Evolutionary conservation across 1,140 invertebrate species (phyloP), one percentile per base, ranked within the genome.

Genomic region (Eupristina koningsbergeri): DNA sequence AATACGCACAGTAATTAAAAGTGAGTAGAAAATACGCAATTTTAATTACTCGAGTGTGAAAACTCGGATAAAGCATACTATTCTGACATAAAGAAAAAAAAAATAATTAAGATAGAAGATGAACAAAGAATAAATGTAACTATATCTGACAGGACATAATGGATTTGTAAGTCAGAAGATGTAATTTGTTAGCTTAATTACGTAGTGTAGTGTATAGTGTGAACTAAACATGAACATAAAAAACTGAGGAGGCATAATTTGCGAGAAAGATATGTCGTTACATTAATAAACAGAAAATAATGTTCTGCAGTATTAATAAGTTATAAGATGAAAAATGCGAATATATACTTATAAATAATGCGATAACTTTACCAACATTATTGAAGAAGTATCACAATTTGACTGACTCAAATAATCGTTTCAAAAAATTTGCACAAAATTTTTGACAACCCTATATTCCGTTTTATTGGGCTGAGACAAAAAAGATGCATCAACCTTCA

Each of bases 221-320:
- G 75, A 83, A 77, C 31, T 77, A 69, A 83, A 69, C 58, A 58
- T 61, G 71, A 81, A 74, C 39, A 74, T 74, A 74, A 74, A 34
- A 81, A 34, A 77, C 61, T 78, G 76, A 86, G 86, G 86, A 86
- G 85, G 85, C 84, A 87, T 88, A 88, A 87, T 87, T 85, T 50
- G 41, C 39, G 41, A 26, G 50, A 5, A 74, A 81, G n/a, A n/a
- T 50, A 58, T 58, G 50, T 74, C 79, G 71, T 61, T 74, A 63
- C 58, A 73, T 26, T 81, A 73, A 53, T 73, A 19, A 81, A 74
- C 53, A 53, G n/a, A 73, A 58, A 39, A 61, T 73, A 73, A 90
- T 91, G 89, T 91, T 89, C 87, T 89, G 86, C 91, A 92, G 91
- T 92, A 92, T 92, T 92, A 92, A 89, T 91, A 91, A 87, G 86